phyloP scores from a whole-genome alignment of 2,888 invertebrate genomes.

The Pollenia amentaria region DNA sequence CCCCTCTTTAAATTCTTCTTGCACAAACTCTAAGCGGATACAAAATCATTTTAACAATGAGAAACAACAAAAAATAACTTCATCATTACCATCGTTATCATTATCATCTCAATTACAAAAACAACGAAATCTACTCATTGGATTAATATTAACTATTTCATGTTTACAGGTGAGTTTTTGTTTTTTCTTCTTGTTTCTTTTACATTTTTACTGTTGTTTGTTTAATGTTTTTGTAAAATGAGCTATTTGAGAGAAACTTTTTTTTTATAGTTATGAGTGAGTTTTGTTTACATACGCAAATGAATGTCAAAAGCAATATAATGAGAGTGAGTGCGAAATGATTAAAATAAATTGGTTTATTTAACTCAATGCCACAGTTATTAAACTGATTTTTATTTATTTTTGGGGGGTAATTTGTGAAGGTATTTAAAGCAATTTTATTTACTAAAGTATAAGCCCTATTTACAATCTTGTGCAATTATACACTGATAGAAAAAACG shows the following conservation, averaged over 20 bases:
- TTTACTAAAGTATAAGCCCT: too few relatives aligned
- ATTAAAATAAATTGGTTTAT: too few relatives aligned
- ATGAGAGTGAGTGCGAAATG: too few relatives aligned
- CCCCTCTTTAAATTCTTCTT: background rate
- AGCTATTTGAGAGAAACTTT: background rate
- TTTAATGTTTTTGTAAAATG: background rate
- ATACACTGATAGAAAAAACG: too few relatives aligned
- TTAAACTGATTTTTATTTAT: too few relatives aligned
- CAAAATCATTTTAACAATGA: slow-evolving; percentile 50
- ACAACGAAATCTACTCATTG: slow-evolving; percentile 76
- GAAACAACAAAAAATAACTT: slow-evolving; percentile 50
- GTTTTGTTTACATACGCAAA: background rate
- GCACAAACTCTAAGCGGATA: slow-evolving; percentile 65
- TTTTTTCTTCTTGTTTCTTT: background rate
- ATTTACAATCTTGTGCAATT: too few relatives aligned
- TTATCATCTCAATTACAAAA: slow-evolving; percentile 55
- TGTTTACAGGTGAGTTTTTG: slow-evolving; percentile 75
- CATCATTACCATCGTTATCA: slow-evolving; percentile 3
- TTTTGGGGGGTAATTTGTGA: too few relatives aligned
- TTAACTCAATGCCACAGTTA: too few relatives aligned
- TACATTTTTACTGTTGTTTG: background rate
- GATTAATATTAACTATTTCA: slow-evolving; percentile 75
- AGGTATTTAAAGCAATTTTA: too few relatives aligned
- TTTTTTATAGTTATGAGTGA: background rate
- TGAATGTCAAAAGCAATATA: background rate